A percentile compares a stretch with the other conserved stretches of the same genome.
Evolutionary conservation across 2,113 vertebrate species (phyloP).

Genomic region (Megaceryle torquata): DNA sequence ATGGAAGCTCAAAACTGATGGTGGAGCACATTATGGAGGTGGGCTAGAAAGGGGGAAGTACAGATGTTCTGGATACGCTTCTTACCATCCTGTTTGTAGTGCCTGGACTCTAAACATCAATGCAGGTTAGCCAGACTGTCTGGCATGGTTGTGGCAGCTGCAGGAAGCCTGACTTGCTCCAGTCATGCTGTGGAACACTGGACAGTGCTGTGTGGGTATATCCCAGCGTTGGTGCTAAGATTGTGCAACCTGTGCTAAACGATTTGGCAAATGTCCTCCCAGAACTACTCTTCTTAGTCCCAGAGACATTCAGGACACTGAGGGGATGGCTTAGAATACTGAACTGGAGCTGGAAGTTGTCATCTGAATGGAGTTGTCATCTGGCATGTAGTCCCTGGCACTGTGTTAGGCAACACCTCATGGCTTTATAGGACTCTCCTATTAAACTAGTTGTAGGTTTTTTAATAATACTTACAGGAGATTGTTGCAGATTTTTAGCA

Average conservation of each 20-base stretch:
- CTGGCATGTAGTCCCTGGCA: not conserved
- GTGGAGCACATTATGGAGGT: not conserved
- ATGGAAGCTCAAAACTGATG: not conserved
- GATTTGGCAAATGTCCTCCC: not conserved
- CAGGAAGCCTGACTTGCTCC: not conserved
- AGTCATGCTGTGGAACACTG: rapidly evolving
- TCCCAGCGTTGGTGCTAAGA: not conserved
- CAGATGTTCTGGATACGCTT: not conserved
- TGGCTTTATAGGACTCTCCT: not conserved
- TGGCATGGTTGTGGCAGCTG: not conserved
- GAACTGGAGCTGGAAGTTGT: not conserved
- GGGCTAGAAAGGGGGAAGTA: not conserved
- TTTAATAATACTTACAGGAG: not conserved
- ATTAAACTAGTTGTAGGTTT: not conserved
- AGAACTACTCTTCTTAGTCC: not conserved
- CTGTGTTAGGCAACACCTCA: not conserved
- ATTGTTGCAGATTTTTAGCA: not conserved
- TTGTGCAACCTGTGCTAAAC: not conserved
- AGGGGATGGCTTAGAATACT: not conserved
- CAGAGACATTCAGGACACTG: not conserved
- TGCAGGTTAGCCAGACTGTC: not conserved
- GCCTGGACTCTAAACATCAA: not conserved
- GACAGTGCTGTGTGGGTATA: not conserved
- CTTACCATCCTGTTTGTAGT: not conserved
- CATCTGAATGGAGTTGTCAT: not conserved